A percentile compares a stretch with the other conserved stretches of the same genome.
Evolutionary conservation across 2,797 vertebrate species (phyloP).

Genomic region (Trematomus bernacchii): DNA sequence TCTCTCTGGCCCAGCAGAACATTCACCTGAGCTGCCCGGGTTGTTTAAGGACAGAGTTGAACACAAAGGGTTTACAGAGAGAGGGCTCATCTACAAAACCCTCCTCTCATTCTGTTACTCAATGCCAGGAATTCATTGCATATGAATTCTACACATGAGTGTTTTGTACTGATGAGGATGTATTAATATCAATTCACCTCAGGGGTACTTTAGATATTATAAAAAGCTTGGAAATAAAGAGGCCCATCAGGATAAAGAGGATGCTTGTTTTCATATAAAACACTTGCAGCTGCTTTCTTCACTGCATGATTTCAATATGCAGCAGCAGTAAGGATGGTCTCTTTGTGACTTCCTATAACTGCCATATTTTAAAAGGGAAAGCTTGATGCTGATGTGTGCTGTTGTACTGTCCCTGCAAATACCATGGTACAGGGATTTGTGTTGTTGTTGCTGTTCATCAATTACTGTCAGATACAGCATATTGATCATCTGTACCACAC

Average conservation of each 20-base stretch:
- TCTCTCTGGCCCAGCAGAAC: conserved; percentile 20
- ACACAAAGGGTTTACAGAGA: background rate
- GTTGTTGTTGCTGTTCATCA: background rate
- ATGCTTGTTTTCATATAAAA: background rate
- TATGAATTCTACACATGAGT: background rate
- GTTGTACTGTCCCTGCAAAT: background rate
- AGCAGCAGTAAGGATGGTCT: no score
- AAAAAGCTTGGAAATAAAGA: background rate
- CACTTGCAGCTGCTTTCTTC: background rate
- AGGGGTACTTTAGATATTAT: background rate
- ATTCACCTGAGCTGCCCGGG: conserved; percentile 43
- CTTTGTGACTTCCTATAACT: background rate
- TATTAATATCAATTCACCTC: background rate
- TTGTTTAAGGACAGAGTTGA: conserved; percentile 30
- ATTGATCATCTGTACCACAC: background rate
- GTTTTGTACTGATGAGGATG: background rate
- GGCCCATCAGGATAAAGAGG: conserved; percentile 3
- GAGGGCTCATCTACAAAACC: background rate
- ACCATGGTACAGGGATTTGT: background rate
- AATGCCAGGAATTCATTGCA: background rate
- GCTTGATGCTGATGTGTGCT: background rate
- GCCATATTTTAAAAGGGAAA: background rate
- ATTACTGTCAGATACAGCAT: background rate
- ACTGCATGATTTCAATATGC: background rate
- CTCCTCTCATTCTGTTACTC: no score